Evolutionary conservation across 2,888 invertebrate species (phyloP), one percentile per base, ranked within the genome.

Genomic region (Ophonus ardosiacus): DNA sequence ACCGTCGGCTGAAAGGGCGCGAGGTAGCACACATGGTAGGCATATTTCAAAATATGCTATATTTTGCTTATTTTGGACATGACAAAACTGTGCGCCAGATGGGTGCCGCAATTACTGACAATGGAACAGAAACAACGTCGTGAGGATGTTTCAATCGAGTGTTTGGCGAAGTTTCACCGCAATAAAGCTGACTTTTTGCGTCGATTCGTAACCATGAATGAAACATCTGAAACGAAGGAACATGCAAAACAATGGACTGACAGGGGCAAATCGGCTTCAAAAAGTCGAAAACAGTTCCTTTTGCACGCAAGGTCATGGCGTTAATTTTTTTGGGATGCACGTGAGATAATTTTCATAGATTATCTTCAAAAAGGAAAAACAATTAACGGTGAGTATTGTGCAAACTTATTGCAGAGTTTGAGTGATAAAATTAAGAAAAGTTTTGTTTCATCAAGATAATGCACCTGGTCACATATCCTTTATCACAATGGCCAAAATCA

Each of bases 41-140:
- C 84, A n/a, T n/a, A 87, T 87, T 85, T 86, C 86, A 87, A 87
- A 87, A 79, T 76, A 81, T 80, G 79, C 85, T 82, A 86, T 81
- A 82, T 80, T 65, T 85, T 78, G 57, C 71, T 85, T 84, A 84
- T 85, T 86, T 88, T 88, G 81, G 86, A 83, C 63, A 86, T 88
- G 87, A 87, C 78, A 86, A 88, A 88, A 86, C 86, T 87, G 79
- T 86, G 86, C 18, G 88, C 87, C 79, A 76, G 87, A 87, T 88
- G 87, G 87, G 86, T 89, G 86, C 87, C 86, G 85, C 86, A 85
- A 63, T 86, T 87, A 74, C 86, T 88, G 76, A 86, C 87, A 83
- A 43, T 86, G 38, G 87, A 86, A 56, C 85, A 86, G 65, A 86
- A 86, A 83, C 86, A 83, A 40, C 68, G 74, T 81, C 86, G 84